These are phyloP conservation scores for Rhagologus leucostigma DNA, from an alignment of 2,113 vertebrate genomes.

Conservation along the genomic window DNA sequence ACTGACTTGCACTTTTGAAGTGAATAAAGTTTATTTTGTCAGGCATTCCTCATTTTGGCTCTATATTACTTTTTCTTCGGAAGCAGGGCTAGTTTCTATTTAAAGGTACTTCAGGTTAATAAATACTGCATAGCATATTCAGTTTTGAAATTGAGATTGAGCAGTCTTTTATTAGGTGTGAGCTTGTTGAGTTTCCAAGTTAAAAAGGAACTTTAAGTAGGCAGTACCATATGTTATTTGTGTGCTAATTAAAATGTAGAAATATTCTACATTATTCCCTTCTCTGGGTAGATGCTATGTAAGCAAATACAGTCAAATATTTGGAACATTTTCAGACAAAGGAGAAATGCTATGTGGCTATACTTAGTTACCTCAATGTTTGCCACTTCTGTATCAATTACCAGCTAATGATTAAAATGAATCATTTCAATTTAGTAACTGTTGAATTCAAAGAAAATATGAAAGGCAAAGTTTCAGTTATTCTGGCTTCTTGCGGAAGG, in stretches of 20 bases:
- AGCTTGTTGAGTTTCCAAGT: background rate
- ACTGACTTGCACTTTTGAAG: background rate
- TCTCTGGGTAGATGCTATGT: background rate
- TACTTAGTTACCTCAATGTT: background rate
- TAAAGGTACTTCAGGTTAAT: background rate
- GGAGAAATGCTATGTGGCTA: background rate
- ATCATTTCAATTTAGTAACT: background rate
- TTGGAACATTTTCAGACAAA: slow-evolving; percentile 5
- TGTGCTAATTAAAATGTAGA: slow-evolving; percentile 16
- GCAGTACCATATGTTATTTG: slow-evolving; percentile 21
- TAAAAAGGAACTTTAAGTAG: background rate
- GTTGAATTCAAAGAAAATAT: background rate
- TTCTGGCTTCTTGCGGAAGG: background rate
- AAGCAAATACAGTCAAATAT: slow-evolving; percentile 9
- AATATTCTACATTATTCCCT: background rate
- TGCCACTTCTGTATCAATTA: background rate
- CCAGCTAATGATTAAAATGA: background rate
- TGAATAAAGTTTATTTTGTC: background rate
- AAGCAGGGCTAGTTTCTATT: background rate
- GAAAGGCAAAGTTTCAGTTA: background rate
- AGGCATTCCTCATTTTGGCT: background rate
- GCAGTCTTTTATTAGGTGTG: slow-evolving; percentile 9
- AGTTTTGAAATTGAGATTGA: background rate
- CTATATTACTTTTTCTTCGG: background rate
- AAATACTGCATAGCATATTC: background rate